Evolutionary conservation across 2,797 vertebrate species (phyloP), one percentile per base, ranked within the genome.

Genomic region (Melanotaenia parkinsoni): DNA sequence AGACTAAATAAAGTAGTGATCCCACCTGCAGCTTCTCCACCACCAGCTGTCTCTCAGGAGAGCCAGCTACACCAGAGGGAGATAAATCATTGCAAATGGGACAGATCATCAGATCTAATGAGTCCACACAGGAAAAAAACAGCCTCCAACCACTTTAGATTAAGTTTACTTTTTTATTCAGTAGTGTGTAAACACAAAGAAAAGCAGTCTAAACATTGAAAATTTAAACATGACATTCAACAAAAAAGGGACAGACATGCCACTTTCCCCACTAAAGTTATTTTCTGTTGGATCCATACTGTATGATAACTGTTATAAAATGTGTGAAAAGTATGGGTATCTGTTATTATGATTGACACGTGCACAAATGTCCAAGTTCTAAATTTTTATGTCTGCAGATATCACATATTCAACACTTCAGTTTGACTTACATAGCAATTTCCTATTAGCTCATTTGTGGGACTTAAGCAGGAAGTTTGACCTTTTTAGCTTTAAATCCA

Each of bases 11-110:
- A 54, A 45, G 24, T 45, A 59, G 5, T 62, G 10, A 18, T 37
- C 9, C 10, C 37, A 76, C 35, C 45, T 71, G 32, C 66, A 70
- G 54, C 50, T 28, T 67, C 20, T 58, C 22, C 16, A 57, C 22
- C 70, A 59, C n/a, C 57, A 71, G 50, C 69, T 63, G 63, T 51
- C n/a, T 66, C 32, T 57, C 57, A 71, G 16, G 28, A 70, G 60
- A 58, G 26, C 12, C 45, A 56, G 37, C 10, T 53, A 50, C 35
- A 26, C 32, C n/a, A 61, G n/a, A 37, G 45, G 56, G 7, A 63
- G 38, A 74, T 61, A n/a, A 60, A 61, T 63, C 40, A 69, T 14
- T 22, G 58, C 37, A 7, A 57, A 53, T 65, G 22, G 30, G 24
- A 57, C 57, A 57, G 11, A 28, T 57, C 69, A 67, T 66, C 58